A percentile compares a stretch with the other conserved stretches of the same genome.
phyloP scores from a whole-genome alignment of 2,888 invertebrate species.

The Amorpha juglandis region DNA sequence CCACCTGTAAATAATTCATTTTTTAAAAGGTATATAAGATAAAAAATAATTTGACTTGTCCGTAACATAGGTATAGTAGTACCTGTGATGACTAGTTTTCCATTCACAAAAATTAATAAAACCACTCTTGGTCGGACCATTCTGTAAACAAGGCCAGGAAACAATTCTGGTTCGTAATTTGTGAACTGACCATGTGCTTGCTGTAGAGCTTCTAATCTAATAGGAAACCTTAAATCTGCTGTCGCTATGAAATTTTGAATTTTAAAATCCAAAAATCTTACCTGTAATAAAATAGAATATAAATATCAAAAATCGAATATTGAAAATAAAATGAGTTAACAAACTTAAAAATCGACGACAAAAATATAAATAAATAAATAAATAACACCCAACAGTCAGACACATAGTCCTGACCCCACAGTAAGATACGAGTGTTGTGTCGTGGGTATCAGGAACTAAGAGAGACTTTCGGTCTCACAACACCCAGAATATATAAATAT shows the following conservation, averaged over 20 bases:
- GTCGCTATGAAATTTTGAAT: constrained; percentile 91
- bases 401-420: too few species aligned
- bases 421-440: too few species aligned
- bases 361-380: too few species aligned
- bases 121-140: constrained; percentile 98
- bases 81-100: constrained; percentile 98
- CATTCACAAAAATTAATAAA: constrained; percentile 99
- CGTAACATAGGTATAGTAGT: constrained; percentile 24
- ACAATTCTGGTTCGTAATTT: constrained; percentile 98
- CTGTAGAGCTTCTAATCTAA: constrained; percentile 89
- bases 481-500: too few species aligned
- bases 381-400: too few species aligned
- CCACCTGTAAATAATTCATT: constrained; percentile 85
- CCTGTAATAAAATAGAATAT: constrained; percentile 69
- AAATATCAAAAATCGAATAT: too few species aligned
- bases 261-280: constrained; percentile 90
- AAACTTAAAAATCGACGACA: too few species aligned
- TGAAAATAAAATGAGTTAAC: too few species aligned
- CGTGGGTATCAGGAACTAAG: too few species aligned
- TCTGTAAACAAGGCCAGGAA: constrained; percentile 99
- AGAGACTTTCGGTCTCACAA: too few species aligned
- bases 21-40: not conserved
- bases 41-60: not conserved
- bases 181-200: constrained; percentile 90
- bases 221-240: constrained; percentile 89